Conservation (phyloP, 2,888 invertebrate species). For the Steinernema scapterisci region DNA sequence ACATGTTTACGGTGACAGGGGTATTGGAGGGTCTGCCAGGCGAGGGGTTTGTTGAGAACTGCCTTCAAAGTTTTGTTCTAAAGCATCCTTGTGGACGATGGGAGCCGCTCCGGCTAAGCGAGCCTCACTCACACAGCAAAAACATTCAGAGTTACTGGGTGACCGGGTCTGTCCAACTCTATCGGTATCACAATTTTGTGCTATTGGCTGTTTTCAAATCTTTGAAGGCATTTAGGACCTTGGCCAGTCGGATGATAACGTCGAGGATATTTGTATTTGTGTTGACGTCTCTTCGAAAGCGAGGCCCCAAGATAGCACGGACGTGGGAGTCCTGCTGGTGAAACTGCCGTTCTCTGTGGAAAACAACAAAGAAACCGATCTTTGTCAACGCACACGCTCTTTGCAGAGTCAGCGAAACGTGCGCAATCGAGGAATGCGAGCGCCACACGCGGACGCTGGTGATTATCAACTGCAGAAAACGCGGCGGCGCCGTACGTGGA, state of each 20-base stretch:
- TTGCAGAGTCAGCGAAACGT: not conserved
- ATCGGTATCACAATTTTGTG: no score
- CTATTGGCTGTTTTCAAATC: no score
- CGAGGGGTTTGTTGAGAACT: not conserved
- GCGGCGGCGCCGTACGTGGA: no score
- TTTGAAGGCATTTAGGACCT: no score
- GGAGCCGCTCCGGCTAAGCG: not conserved
- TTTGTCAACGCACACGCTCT: not conserved
- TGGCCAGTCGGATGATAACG: not conserved
- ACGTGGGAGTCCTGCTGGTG: not conserved
- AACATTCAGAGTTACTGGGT: no score
- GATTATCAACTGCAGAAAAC: no score
- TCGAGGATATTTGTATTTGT: not conserved
- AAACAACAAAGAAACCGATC: not conserved
- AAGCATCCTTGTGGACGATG: not conserved
- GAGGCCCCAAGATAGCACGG: not conserved
- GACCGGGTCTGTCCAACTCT: no score
- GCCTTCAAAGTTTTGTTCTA: not conserved
- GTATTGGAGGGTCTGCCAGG: not conserved
- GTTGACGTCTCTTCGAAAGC: not conserved
- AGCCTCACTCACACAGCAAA: no score
- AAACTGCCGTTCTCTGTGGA: not conserved
- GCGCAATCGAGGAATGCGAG: not conserved
- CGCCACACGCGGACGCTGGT: no score
- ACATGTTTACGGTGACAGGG: not conserved